Conservation (phyloP, 2,888 invertebrate species). For the Drosophila merina region DNA sequence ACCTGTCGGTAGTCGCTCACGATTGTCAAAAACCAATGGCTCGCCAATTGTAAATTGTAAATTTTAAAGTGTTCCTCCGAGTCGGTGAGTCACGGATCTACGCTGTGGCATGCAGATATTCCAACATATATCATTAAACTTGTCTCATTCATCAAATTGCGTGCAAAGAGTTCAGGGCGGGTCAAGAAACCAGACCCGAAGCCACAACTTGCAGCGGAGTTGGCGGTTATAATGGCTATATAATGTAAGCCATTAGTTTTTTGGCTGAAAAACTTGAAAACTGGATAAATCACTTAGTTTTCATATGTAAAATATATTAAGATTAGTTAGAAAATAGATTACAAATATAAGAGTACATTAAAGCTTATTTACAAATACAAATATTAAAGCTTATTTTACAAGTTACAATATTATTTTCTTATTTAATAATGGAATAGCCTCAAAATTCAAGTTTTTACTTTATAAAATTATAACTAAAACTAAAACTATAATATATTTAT, state of each 20-base stretch:
- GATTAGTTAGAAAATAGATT: not conserved
- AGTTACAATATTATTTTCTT: too few relatives aligned
- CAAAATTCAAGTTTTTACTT: too few relatives aligned
- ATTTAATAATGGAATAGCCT: too few relatives aligned
- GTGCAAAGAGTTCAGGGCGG: slow-evolving; percentile 47
- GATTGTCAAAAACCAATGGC: slow-evolving; percentile 37
- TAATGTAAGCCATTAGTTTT: not conserved
- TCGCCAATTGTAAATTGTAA: slow-evolving; percentile 18
- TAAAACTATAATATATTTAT: too few relatives aligned
- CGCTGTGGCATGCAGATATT: slow-evolving; percentile 61
- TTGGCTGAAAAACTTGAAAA: not conserved
- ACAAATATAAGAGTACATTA: too few relatives aligned
- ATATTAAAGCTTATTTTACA: too few relatives aligned
- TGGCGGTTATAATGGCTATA: not conserved
- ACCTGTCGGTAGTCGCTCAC: slow-evolving; percentile 46
- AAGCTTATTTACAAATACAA: too few relatives aligned
- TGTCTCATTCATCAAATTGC: slow-evolving; percentile 44
- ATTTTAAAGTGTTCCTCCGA: slow-evolving; percentile 28
- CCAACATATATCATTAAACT: slow-evolving; percentile 9
- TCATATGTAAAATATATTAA: not conserved
- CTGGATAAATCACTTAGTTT: not conserved
- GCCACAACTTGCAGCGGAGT: slow-evolving; percentile 8
- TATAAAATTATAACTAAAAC: too few relatives aligned
- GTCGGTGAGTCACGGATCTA: slow-evolving; percentile 52
- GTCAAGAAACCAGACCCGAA: slow-evolving; percentile 48